Conservation (phyloP, 2,113 vertebrate species). For the Chloropsis cyanopogon region DNA sequence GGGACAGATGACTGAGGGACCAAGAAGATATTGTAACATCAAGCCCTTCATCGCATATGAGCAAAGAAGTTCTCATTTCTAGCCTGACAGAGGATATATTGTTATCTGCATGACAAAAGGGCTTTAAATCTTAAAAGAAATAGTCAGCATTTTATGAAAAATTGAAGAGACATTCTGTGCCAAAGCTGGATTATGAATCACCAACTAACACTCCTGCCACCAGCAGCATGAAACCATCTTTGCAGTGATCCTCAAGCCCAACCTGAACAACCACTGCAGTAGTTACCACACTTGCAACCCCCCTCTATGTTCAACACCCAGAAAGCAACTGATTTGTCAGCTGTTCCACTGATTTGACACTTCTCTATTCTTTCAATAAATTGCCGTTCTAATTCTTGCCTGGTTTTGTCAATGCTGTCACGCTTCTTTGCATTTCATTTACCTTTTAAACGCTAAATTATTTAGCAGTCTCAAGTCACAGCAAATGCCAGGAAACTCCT, state of each 20-base stretch:
- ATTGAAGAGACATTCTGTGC: neutral
- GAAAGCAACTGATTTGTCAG: neutral
- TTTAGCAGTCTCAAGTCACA: neutral
- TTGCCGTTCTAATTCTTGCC: neutral
- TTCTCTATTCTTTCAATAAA: neutral
- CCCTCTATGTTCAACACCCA: neutral
- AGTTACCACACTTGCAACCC: neutral
- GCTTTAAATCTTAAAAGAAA: neutral
- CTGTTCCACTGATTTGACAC: neutral
- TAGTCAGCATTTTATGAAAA: neutral
- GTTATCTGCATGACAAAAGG: neutral
- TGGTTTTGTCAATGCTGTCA: neutral
- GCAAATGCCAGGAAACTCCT: neutral
- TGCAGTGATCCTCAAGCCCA: neutral
- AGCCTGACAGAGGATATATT: neutral
- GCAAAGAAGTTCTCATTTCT: neutral
- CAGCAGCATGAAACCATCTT: neutral
- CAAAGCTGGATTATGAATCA: neutral
- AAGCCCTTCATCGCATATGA: neutral
- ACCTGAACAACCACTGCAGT: neutral
- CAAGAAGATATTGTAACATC: neutral
- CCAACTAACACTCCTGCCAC: neutral
- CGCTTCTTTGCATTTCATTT: neutral
- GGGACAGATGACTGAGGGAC: neutral
- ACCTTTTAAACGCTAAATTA: neutral